Percentiles rank a stretch among this genome's conserved stretches.
Conservation (phyloP, 2,797 vertebrate species). For the Botia almorhae region DNA sequence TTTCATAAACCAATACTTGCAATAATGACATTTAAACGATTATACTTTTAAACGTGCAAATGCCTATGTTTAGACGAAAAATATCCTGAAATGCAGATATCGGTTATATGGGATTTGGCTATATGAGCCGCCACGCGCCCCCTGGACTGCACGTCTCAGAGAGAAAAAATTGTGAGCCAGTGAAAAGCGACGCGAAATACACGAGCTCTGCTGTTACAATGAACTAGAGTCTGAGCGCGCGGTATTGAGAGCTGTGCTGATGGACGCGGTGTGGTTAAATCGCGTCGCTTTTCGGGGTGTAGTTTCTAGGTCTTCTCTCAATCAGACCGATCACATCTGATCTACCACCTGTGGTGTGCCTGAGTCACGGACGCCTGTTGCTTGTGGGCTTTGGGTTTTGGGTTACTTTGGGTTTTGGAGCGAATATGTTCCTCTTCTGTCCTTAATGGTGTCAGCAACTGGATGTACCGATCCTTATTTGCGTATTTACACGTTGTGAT, state of each 20-base stretch:
- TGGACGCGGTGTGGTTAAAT: neutral
- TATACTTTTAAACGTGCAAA: neutral
- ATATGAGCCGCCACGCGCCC: neutral
- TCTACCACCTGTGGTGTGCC: slow-evolving; percentile 68
- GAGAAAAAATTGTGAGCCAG: neutral
- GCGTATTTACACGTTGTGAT: slow-evolving; percentile 47
- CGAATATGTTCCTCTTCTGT: neutral
- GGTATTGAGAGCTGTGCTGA: neutral
- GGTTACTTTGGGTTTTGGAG: slow-evolving; percentile 36
- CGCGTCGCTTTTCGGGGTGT: slow-evolving; percentile 9
- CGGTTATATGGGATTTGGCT: no score
- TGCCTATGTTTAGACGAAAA: neutral
- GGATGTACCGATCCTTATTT: slow-evolving; percentile 31
- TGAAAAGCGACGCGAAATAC: slow-evolving; percentile 17
- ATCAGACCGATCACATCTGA: slow-evolving; percentile 37
- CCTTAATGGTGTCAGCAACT: neutral
- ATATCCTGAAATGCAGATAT: neutral
- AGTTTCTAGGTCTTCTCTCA: slow-evolving; percentile 30
- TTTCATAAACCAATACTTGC: neutral
- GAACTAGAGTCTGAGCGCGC: neutral
- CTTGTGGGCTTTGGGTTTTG: no score
- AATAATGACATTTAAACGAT: neutral
- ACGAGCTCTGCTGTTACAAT: neutral
- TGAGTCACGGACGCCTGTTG: slow-evolving; percentile 53
- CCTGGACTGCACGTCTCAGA: neutral